Evolutionary conservation across 2,888 invertebrate genomes (phyloP), one percentile per base, ranked within the genome.

Genomic region (Acutogordius australiensis): DNA sequence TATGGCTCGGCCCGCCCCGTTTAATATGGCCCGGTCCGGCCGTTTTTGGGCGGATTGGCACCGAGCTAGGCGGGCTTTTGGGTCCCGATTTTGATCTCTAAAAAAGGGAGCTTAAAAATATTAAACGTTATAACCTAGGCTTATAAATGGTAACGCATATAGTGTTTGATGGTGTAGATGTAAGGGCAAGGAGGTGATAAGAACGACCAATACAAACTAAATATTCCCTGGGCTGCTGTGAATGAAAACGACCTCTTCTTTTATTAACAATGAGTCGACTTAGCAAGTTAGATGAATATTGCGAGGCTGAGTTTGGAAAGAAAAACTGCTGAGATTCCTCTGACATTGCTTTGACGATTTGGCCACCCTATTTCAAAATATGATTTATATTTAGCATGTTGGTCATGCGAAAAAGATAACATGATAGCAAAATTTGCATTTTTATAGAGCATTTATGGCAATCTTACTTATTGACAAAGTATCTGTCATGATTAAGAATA

Each of bases 351-450:
- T 8, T 51, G 18, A 51, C 51, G 8, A 51, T 51, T 51, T 51
- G 51, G 8, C 51, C 51, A 51, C 51, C 51, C 51, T 37, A n/a
- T 37, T 37, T 37, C 44, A n/a, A 37, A 37, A 37, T 37, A 37
- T 8, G n/a, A 13, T 13, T 37, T 37, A 37, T 13, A 37, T 37
- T 13, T 8, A 37, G n/a, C 8, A 8, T 13, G 8, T 37, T 37
- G n/a, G n/a, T 37, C 44, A 37, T 13, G 44, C 44, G 8, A 37
- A 37, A 37, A 37, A 13, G 8, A 13, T 37, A n/a, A n/a, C n/a
- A n/a, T n/a, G n/a, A n/a, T n/a, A n/a, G n/a, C n/a, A n/a, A n/a
- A n/a, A n/a, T n/a, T n/a, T n/a, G n/a, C n/a, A n/a, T n/a, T n/a
- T n/a, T n/a, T n/a, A n/a, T n/a, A n/a, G n/a, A n/a, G n/a, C n/a